Evolutionary conservation across 2,113 vertebrate genomes (phyloP), one percentile per base, ranked within the genome.

Genomic region (Myiozetetes cayanensis): DNA sequence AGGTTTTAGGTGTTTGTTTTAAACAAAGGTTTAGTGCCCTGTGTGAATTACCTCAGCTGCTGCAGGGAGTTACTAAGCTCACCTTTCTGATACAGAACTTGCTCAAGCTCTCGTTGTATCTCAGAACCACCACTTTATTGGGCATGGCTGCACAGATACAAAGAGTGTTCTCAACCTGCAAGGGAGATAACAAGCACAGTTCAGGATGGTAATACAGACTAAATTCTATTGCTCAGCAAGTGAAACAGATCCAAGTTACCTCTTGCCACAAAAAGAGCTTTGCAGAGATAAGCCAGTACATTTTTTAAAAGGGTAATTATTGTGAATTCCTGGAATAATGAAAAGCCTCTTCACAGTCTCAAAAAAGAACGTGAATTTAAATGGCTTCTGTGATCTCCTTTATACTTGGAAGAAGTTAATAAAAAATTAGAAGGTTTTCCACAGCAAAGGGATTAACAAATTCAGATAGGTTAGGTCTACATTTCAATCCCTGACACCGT

Each of bases 61-160:
- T 4, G 44, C 52, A 75, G 50, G 55, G 30, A 58, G 65, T 47
- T 28, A 10, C 11, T 31, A 1, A 56, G 70, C 98, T 96, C 93
- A 99, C 99, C 98, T 99, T 99, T 85, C 99, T 98, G 92, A 99
- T 99, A 96, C 99, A 99, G 97, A 99, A 99, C 91, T 99, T 99
- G 98, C 98, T 99, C 89, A 99, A 98, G 96, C 98, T 99, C 91
- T 99, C 99, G 0, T 99, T 99, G 97, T 99, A 99, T 41, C 99
- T 98, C 71, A 99, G 98, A 74, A 99, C 98, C 25, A 99, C 98
- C 39, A 99, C 99, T 97, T 99, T 99, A 92, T 90, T 99, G 5
- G 99, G 98, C 99, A 99, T 99, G 22, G 99, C 99, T 14, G 99
- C 99, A 66, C 99, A 99, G 96, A 99, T 99, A 95, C 99, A 99